These are phyloP conservation scores for Alethe castanea DNA, from an alignment of 2,113 vertebrate species.

Conservation along the genomic window DNA sequence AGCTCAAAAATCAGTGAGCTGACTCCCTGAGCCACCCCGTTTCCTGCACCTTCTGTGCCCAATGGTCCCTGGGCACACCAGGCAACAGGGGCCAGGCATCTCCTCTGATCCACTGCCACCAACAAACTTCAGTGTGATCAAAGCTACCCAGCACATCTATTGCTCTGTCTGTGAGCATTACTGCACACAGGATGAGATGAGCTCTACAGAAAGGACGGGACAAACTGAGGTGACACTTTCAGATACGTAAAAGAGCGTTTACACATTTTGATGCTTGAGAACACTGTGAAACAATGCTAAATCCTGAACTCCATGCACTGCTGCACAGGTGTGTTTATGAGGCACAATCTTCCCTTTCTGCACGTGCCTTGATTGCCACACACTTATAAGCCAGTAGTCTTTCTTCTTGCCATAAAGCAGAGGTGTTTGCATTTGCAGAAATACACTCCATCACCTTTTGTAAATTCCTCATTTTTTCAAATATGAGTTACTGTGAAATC, in stretches of 20 bases:
- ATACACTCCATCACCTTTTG: background rate
- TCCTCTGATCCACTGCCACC: background rate
- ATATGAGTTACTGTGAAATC: background rate
- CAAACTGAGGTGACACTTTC: background rate
- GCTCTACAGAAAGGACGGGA: background rate
- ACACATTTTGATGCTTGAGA: background rate
- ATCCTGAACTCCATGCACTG: background rate
- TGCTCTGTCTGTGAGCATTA: background rate
- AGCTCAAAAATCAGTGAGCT: conserved; percentile 29
- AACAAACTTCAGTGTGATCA: background rate
- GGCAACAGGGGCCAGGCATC: background rate
- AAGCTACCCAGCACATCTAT: background rate
- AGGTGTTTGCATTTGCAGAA: background rate
- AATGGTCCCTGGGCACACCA: background rate
- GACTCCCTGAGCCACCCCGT: background rate
- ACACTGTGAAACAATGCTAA: background rate
- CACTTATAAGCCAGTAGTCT: background rate
- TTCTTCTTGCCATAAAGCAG: background rate
- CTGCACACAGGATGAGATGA: background rate
- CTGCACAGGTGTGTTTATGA: background rate
- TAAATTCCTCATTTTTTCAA: background rate
- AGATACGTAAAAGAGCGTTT: background rate
- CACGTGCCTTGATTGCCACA: background rate
- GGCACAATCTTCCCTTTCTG: background rate
- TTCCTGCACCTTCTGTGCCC: conserved; percentile 2